phyloP scores from a whole-genome alignment of 2,888 invertebrate genomes.

The Heliconius sara region DNA sequence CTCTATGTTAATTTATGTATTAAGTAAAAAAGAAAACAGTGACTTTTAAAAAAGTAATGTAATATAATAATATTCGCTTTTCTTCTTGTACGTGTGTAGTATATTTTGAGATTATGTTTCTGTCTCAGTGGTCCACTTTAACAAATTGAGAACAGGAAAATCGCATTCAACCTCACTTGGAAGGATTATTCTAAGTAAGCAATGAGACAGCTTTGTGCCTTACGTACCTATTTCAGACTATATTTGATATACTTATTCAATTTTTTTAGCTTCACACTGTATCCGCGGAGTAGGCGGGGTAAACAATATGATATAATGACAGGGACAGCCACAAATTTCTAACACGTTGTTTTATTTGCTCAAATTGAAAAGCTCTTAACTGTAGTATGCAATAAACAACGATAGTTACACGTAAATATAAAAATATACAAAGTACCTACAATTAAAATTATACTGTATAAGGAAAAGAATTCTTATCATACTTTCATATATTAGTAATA shows the following conservation, averaged over 20 bases:
- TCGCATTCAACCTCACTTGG: conserved; percentile 14
- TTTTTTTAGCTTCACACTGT: too few species aligned
- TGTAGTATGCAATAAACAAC: too few species aligned
- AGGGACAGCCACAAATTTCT: too few species aligned
- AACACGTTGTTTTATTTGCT: too few species aligned
- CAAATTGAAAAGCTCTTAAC: too few species aligned
- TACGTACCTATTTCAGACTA: not conserved
- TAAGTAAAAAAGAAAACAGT: not conserved
- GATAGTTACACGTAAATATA: too few species aligned
- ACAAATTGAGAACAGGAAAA: conserved; percentile 20
- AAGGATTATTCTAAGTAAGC: conserved; percentile 16
- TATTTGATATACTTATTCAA: not conserved
- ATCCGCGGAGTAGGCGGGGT: too few species aligned
- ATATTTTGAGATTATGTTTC: not conserved
- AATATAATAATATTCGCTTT: too few species aligned
- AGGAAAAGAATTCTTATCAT: not conserved
- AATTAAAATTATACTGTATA: too few species aligned
- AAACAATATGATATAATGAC: too few species aligned
- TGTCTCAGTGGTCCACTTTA: not conserved
- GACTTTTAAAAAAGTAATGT: not conserved
- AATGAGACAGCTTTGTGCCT: not conserved
- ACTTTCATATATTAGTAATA: not conserved
- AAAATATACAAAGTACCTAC: too few species aligned
- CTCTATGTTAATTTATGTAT: not conserved
- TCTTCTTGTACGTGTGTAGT: not conserved